phyloP scores from a whole-genome alignment of 92 coral and sea anemone genomes.

The Umimayanthus kanabou region DNA sequence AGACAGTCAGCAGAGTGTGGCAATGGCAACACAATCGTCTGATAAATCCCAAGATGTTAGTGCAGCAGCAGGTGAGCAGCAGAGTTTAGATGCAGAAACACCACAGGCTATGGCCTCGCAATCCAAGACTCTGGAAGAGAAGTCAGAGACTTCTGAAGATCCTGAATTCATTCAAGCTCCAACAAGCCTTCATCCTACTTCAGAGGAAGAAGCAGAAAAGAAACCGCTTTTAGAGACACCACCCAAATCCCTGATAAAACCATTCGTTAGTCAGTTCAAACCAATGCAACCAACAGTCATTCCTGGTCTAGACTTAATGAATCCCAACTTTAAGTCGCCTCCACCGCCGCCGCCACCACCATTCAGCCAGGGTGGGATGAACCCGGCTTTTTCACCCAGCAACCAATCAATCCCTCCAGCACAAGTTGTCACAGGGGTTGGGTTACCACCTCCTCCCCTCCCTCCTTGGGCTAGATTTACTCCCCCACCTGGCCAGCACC shows the following conservation, averaged over 20 bases:
- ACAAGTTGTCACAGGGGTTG: neutral
- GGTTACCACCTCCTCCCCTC: constrained; percentile 30
- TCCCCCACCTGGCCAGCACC: constrained; percentile 36
- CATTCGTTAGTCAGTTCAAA: constrained; percentile 8
- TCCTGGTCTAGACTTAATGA: constrained; percentile 39
- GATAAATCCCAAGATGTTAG: neutral
- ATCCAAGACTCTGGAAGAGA: neutral
- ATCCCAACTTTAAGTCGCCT: constrained; percentile 33
- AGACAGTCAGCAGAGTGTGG: neutral
- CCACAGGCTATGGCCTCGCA: neutral
- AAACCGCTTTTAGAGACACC: neutral
- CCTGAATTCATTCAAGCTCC: neutral
- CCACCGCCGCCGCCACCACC: constrained; percentile 31
- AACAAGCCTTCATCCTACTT: neutral
- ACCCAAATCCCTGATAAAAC: neutral
- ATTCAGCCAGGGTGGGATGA: constrained; percentile 18
- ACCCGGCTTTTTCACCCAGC: constrained; percentile 9
- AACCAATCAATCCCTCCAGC: neutral
- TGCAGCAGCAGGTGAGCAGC: neutral
- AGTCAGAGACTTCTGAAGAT: neutral
- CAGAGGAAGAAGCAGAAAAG: neutral
- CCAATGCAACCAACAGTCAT: constrained; percentile 27
- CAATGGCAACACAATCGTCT: no score
- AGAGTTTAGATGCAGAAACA: no score
- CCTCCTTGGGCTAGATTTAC: constrained; percentile 44